Conservation (phyloP, 1,140 invertebrate species). For the Helicoverpa armigera region DNA sequence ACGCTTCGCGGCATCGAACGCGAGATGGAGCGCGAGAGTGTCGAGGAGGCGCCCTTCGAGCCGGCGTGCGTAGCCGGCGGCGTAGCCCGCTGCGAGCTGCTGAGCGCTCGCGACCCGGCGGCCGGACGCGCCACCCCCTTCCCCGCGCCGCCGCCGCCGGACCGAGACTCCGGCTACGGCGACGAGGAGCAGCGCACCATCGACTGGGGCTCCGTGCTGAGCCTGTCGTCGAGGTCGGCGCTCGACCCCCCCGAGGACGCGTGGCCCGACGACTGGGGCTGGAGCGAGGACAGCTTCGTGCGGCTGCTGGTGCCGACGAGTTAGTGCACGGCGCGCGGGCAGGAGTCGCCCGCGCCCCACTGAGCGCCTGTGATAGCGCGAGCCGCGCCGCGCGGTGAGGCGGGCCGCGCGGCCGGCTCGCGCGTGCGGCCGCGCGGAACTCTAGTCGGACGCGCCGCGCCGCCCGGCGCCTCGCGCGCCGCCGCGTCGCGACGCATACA, state of each 20-base stretch:
- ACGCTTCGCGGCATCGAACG: constrained; percentile 96
- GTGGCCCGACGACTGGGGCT: constrained; percentile 84
- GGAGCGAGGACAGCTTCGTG: constrained; percentile 85
- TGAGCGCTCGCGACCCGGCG: constrained; percentile 88
- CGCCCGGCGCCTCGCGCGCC: constrained; percentile 55
- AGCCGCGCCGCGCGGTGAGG: constrained; percentile 57
- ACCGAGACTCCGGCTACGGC: constrained; percentile 92
- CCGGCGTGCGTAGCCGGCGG: constrained; percentile 80
- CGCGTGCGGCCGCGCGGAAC: constrained; percentile 43
- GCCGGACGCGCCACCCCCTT: constrained; percentile 84
- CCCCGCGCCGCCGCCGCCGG: constrained; percentile 83
- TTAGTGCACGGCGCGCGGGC: constrained; percentile 83
- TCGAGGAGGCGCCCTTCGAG: constrained; percentile 82
- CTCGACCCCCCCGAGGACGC: constrained; percentile 93
- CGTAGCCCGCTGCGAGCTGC: constrained; percentile 83
- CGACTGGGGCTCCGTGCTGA: constrained; percentile 96
- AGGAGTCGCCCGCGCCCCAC: constrained; percentile 78
- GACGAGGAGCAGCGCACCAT: constrained; percentile 93
- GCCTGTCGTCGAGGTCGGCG: constrained; percentile 93
- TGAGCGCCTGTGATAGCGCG: constrained; percentile 80
- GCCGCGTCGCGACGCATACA: constrained; percentile 62
- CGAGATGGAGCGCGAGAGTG: constrained; percentile 94
- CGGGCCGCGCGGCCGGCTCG: constrained; percentile 47
- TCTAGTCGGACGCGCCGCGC: constrained; percentile 71
- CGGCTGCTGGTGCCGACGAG: constrained; percentile 85